A percentile compares a stretch with the other conserved stretches of the same genome.
Evolutionary conservation across 1,140 invertebrate species (phyloP).

Genomic region (Galendromus occidentalis): DNA sequence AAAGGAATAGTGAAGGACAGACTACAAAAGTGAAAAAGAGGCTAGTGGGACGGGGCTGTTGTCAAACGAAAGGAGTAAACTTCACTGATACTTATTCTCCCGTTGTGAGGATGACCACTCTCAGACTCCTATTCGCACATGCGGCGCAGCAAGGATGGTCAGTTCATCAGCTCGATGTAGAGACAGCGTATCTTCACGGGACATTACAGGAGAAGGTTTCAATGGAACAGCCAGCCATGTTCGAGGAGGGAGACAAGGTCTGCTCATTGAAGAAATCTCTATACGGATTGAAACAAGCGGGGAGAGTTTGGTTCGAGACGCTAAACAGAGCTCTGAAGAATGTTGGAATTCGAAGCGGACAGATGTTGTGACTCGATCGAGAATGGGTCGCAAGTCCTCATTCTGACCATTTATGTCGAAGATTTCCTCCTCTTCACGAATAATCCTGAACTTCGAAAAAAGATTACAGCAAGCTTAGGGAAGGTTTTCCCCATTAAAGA

Average conservation of each 20-base stretch:
- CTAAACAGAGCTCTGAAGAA: neutral
- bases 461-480: no score
- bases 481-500: no score
- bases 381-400: no score
- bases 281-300: no score
- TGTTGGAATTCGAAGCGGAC: constrained; percentile 9
- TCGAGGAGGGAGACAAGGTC: neutral
- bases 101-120: neutral
- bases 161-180: no score
- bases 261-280: constrained; percentile 18
- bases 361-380: neutral
- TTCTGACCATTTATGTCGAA: no score
- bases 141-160: no score
- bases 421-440: no score
- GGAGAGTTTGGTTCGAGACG: no score
- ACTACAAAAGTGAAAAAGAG: constrained; percentile 20
- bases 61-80: constrained; percentile 20
- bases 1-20: no score
- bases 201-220: constrained; percentile 13
- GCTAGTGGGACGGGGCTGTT: constrained; percentile 26
- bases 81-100: constrained; percentile 15
- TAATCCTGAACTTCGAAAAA: no score
- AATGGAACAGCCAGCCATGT: constrained; percentile 12
- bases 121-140: neutral
- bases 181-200: neutral